Base-by-base conservation (phyloP, 2,113 vertebrate genomes). In the Poecilia latipinna region DNA sequence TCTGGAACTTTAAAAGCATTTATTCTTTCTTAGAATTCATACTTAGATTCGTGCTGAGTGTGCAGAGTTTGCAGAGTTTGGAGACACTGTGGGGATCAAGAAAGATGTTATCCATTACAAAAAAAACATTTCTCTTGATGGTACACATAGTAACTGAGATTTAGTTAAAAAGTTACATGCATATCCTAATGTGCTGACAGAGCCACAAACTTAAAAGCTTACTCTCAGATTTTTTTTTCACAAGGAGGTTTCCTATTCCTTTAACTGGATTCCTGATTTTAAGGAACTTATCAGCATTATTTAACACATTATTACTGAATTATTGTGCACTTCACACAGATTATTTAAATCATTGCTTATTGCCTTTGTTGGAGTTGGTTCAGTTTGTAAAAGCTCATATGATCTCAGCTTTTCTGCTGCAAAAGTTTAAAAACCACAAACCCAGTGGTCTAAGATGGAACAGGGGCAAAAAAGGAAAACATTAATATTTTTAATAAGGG, bases 81-180 rank as follows among this genome's bases (percentile, higher is more conserved):
- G 15, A 28, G 68, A 12, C 8, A 19, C n/a, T 31, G 12, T 10
- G 24, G 7, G 44, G 15, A 3, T 61, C 15, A 24, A 26, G 24
- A 33, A 37, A 24, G 28, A 44, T 32, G 26, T 32, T 19, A 1
- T 35, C 4, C 48, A 37, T 82, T 77, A 8, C 51, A 24, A 39
- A 54, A 54, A 76, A 17, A 19, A 6, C 33, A 57, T 57, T 22
- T 61, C 28, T 19, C 10, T 54, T 19, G 19, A 65, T 12, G 17
- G 51, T 22, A 17, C 19, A 57, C n/a, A 1, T 37, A 57, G 5
- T 61, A 28, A 65, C 26, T 32, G 42, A 39, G 7, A 37, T 60
- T 28, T 1, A 1, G 66, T 85, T 81, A 71, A 70, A 75, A 68
- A 48, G 37, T 76, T n/a, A 65, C 75, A 12, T 28, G 37, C 17